Percentiles rank a stretch among this genome's conserved stretches.
Conservation (phyloP, 2,113 vertebrate species). For the Oncorhynchus tshawytscha region DNA sequence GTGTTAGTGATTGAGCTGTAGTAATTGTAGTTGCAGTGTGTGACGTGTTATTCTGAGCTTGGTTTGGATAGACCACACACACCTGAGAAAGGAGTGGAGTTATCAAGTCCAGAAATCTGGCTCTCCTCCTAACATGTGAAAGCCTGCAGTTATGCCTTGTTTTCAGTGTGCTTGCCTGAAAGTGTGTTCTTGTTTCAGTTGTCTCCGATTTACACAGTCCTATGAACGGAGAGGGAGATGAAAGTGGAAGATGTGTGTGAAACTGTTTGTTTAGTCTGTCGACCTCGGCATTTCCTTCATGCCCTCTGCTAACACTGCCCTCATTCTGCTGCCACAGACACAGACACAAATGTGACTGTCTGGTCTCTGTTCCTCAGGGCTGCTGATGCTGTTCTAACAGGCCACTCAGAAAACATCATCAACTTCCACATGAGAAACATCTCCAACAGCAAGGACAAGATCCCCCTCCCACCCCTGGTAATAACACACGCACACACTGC, state of each 20-base stretch:
- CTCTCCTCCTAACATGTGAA: too few relatives aligned
- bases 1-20: too few relatives aligned
- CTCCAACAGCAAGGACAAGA: slow-evolving; percentile 93
- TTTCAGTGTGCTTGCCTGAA: background rate
- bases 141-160: too few relatives aligned
- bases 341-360: slow-evolving; percentile 38
- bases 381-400: slow-evolving; percentile 94
- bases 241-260: slow-evolving; percentile 24
- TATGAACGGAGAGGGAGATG: slow-evolving; percentile 39
- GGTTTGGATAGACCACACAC: too few relatives aligned
- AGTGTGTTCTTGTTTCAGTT: slow-evolving; percentile 8
- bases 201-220: slow-evolving; percentile 36
- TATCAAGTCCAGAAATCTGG: too few relatives aligned
- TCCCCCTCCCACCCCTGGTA: slow-evolving; percentile 86
- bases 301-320: slow-evolving; percentile 25
- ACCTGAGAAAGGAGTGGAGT: too few relatives aligned
- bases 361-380: slow-evolving; percentile 80
- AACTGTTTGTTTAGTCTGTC: slow-evolving; percentile 28
- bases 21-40: too few relatives aligned
- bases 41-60: too few relatives aligned
- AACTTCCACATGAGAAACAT: slow-evolving; percentile 98
- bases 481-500: slow-evolving; percentile 9
- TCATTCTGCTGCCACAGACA: slow-evolving; percentile 28
- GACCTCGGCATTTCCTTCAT: slow-evolving; percentile 57
- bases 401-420: slow-evolving; percentile 95